A percentile compares a stretch with the other conserved stretches of the same genome.
phyloP scores from a whole-genome alignment of 2,888 invertebrate genomes.

The Spisula solida region DNA sequence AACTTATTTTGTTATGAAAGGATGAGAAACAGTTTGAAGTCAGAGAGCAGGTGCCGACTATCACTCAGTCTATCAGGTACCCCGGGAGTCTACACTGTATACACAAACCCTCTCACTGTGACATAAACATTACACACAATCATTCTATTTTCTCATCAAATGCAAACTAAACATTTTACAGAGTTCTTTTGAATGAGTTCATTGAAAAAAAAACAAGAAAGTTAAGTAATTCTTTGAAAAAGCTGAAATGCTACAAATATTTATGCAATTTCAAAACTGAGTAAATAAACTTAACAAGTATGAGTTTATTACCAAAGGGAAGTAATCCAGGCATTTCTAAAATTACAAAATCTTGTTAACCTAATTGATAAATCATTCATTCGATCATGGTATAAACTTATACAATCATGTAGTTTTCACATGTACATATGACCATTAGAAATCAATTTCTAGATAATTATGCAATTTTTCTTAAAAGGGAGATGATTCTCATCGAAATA shows the following conservation, averaged over 20 bases:
- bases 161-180: background rate
- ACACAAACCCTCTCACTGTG: background rate
- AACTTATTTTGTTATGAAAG: background rate
- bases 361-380: too few relatives aligned
- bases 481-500: too few relatives aligned
- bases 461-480: too few relatives aligned
- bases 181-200: conserved; percentile 1
- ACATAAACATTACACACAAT: conserved; percentile 8
- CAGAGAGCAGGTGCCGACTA: background rate
- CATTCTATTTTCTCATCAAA: background rate
- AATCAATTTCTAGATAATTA: too few relatives aligned
- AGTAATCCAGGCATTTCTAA: background rate
- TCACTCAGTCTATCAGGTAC: background rate
- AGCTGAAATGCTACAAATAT: background rate
- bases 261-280: background rate
- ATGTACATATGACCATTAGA: too few relatives aligned
- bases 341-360: background rate
- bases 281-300: background rate
- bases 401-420: too few relatives aligned
- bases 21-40: background rate
- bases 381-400: too few relatives aligned
- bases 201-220: conserved; percentile 16
- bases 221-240: conserved; percentile 6
- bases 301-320: background rate
- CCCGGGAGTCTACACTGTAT: background rate